phyloP scores from a whole-genome alignment of 2,797 vertebrate species.

The Melanogrammus aeglefinus region DNA sequence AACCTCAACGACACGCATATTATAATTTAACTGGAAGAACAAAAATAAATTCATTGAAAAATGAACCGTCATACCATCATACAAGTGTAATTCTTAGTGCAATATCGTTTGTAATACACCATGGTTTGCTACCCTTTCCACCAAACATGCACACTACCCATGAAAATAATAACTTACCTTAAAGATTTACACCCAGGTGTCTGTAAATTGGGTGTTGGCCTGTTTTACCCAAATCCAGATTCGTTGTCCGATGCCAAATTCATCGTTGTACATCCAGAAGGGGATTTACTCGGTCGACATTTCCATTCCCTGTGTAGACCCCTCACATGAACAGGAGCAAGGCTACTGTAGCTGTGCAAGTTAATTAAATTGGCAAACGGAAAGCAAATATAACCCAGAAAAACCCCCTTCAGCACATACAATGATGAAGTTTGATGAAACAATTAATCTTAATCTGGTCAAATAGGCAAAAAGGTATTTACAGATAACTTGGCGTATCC shows the following conservation, averaged over 20 bases:
- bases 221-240: not conserved
- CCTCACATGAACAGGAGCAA: too few species aligned
- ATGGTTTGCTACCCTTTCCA: conserved; percentile 37
- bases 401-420: too few species aligned
- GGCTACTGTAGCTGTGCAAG: too few species aligned
- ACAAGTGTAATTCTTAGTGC: conserved; percentile 71
- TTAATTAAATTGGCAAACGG: too few species aligned
- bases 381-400: too few species aligned
- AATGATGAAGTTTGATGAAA: too few species aligned
- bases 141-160: conserved; percentile 35
- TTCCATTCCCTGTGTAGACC: too few species aligned
- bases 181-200: not conserved
- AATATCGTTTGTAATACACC: conserved; percentile 67
- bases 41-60: conserved; percentile 62
- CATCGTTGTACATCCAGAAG: too few species aligned
- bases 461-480: not conserved
- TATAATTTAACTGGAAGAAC: conserved; percentile 53
- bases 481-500: not conserved
- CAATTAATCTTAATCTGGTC: too few species aligned
- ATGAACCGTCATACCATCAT: conserved; percentile 55
- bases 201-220: not conserved
- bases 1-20: conserved; percentile 59
- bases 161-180: conserved; percentile 2
- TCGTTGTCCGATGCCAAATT: too few species aligned
- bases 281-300: too few species aligned